These are phyloP conservation scores for Catharus ustulatus DNA, from an alignment of 2,797 vertebrate species.

Conservation along the genomic window DNA sequence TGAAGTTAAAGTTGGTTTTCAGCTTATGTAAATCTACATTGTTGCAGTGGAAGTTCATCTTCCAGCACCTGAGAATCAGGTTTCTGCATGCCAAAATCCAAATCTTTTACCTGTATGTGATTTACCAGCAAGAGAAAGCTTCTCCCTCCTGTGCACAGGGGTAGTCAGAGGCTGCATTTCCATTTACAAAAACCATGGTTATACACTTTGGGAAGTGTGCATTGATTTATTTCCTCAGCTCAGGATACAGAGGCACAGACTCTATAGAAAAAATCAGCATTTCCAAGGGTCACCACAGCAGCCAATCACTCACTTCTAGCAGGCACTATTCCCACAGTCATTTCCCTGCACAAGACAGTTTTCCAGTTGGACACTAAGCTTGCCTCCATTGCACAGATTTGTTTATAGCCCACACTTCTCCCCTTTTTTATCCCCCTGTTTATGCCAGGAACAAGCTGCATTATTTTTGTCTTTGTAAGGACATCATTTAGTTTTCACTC, in stretches of 20 bases:
- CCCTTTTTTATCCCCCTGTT: not conserved
- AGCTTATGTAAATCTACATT: not conserved
- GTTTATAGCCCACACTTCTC: not conserved
- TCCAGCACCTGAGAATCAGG: not conserved
- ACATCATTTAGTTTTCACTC: not conserved
- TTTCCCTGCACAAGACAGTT: not conserved
- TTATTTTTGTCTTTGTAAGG: not conserved
- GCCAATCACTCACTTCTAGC: not conserved
- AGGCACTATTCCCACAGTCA: not conserved
- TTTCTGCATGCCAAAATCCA: not conserved
- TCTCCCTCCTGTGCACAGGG: not conserved
- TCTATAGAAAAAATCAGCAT: not conserved
- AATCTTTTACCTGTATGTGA: not conserved
- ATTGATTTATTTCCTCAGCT: not conserved
- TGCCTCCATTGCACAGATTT: not conserved
- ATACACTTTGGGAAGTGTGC: not conserved
- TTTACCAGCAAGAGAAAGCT: not conserved
- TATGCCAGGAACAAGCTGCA: not conserved
- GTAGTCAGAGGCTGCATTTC: not conserved
- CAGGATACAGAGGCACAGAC: not conserved
- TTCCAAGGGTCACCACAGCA: not conserved
- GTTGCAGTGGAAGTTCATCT: not conserved
- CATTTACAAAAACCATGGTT: not conserved
- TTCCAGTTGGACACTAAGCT: not conserved
- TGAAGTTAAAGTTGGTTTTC: not conserved